Evolutionary conservation across 1,140 invertebrate genomes (phyloP), one percentile per base, ranked within the genome.

Genomic region (Caerostris darwini): DNA sequence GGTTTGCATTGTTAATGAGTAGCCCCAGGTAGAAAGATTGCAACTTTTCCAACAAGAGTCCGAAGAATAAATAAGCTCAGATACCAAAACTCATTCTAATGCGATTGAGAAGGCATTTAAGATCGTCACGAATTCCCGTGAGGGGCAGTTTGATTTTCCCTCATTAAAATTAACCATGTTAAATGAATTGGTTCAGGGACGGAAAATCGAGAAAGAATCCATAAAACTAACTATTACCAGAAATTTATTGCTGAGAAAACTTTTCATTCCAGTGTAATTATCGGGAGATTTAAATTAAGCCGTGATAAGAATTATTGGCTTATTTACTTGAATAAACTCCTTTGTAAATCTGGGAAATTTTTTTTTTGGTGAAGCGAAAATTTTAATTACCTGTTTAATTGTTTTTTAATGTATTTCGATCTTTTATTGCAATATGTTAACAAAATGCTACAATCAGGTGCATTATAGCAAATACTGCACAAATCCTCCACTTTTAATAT

Each of bases 1-100:
- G 7, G 17, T 57, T 83, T 83, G 54, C 54, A 57, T 19, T 83
- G 54, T n/a, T 83, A 83, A 83, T 83, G 54, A 83, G 12, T n/a
- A n/a, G 82, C 82, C 82, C 57, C 7, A n/a, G 82, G 82, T 58
- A 83, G 3, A 58, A 83, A 8, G 17, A 3, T 50, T 50, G 34
- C 10, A 77, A 12, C 71, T 77, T n/a, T 77, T 77, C 50, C 34
- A 77, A 50, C 12, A 53, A 77, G 34, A 50, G 34, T 53, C 34
- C 8, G 19, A 77, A 77, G 34, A 12, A 77, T 14, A 77, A 77
- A 77, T 77, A 77, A 53, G 71, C 71, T 12, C 7, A 77, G 12
- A 34, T 53, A 77, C 71, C 71, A 50, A 77, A 77, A 77, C 34
- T 50, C 34, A 53, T 53, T 77, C 1, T 77, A 77, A 77, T 53